These are phyloP conservation scores for Halictus quadricinctus DNA, from an alignment of 2,888 invertebrate genomes.

Conservation along the genomic window DNA sequence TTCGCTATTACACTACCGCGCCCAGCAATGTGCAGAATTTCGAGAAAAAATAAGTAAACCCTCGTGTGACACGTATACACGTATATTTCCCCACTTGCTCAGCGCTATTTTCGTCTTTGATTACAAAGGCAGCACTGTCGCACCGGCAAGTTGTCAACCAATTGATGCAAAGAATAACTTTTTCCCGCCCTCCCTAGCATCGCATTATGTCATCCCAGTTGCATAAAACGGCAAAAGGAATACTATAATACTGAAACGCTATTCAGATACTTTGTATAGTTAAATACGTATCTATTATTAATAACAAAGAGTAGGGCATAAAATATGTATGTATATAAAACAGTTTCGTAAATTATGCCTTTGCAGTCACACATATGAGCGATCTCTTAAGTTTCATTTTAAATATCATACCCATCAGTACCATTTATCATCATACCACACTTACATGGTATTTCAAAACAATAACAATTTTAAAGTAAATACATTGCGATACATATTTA, in stretches of 20 bases:
- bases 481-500: not conserved
- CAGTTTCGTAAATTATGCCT: not conserved
- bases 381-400: not conserved
- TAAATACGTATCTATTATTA: not conserved
- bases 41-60: not conserved
- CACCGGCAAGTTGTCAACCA: slow-evolving; percentile 1
- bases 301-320: not conserved
- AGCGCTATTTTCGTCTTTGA: not conserved
- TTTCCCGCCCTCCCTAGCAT: not conserved
- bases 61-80: not conserved
- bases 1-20: not conserved
- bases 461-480: not conserved
- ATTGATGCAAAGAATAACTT: not conserved
- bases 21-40: not conserved
- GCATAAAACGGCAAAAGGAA: not conserved
- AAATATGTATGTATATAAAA: not conserved
- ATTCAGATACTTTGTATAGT: not conserved
- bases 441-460: not conserved
- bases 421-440: not conserved
- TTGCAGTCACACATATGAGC: not conserved
- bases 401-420: not conserved
- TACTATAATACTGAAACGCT: not conserved
- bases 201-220: slow-evolving; percentile 1
- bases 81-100: not conserved
- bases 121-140: not conserved